Evolutionary conservation across 2,888 invertebrate species (phyloP), one percentile per base, ranked within the genome.

Genomic region (Gymnocheta viridis): DNA sequence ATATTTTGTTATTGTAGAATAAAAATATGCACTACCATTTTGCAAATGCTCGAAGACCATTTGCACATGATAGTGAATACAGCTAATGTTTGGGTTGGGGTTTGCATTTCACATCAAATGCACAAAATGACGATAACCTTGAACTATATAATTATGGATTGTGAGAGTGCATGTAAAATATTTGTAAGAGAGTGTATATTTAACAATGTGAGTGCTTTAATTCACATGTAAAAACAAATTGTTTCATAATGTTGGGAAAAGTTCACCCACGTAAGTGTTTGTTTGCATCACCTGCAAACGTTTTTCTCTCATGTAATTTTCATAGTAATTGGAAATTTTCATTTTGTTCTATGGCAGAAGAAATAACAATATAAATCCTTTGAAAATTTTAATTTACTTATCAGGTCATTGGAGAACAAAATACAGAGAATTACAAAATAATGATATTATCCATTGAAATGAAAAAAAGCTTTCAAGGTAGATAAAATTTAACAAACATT

Each of bases 101-200:
- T 62, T 64, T 44, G 24, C 5, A 58, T 56, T 80, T 66, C 35
- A 64, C 79, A 70, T 64, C 38, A 64, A 79, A 72, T 51, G 41
- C 62, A 35, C 74, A 67, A 70, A 62, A 74, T 72, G 24, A 54
- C 38, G 17, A 54, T 38, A 81, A 62, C 81, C 81, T 81, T 81
- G 81, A 81, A 74, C 81, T 81, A 74, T 81, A 32, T 80, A 72
- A 47, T 41, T 54, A 27, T 35, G 78, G 24, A 47, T 78, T 70
- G 27, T 69, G 41, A 51, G 17, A 51, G 29, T 58, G 54, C 38
- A 38, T 41, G 14, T 38, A 19, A 47, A 19, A 44, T 44, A 44
- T 10, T 44, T n/a, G 9, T 47, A 2, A 2, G n/a, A 9, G 9
- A 2, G 19, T n/a, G 35, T 54, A 2, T 56, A 19, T 47, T 47